Conservation (phyloP, 2,113 vertebrate species). For the Orientallactaga bullata region DNA sequence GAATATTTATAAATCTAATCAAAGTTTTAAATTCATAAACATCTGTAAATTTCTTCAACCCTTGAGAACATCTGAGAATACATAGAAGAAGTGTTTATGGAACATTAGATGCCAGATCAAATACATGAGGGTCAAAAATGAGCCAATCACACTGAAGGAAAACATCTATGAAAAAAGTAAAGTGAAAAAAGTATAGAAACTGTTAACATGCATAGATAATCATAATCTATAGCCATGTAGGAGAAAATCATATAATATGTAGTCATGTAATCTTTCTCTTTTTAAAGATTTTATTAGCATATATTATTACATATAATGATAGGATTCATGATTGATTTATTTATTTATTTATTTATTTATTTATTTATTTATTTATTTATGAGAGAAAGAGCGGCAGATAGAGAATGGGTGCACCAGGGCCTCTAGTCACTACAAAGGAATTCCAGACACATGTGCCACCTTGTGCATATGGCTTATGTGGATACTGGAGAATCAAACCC, state of each 20-base stretch:
- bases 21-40: constrained; percentile 26
- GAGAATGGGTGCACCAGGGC: too few species aligned
- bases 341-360: too few species aligned
- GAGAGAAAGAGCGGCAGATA: too few species aligned
- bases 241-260: neutral
- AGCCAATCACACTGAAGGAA: neutral
- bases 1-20: neutral
- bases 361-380: too few species aligned
- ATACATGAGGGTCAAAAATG: neutral
- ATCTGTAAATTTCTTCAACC: neutral
- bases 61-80: constrained; percentile 32
- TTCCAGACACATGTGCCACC: too few species aligned
- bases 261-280: neutral
- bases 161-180: neutral
- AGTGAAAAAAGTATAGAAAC: neutral
- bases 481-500: too few species aligned
- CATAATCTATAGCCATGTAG: neutral
- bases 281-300: too few species aligned
- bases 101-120: neutral
- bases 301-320: too few species aligned
- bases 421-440: too few species aligned
- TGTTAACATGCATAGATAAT: neutral
- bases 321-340: too few species aligned
- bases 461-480: too few species aligned
- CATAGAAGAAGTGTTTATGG: constrained; percentile 4